phyloP scores from a whole-genome alignment of 2,888 invertebrate species.

The Catocala fraxini region DNA sequence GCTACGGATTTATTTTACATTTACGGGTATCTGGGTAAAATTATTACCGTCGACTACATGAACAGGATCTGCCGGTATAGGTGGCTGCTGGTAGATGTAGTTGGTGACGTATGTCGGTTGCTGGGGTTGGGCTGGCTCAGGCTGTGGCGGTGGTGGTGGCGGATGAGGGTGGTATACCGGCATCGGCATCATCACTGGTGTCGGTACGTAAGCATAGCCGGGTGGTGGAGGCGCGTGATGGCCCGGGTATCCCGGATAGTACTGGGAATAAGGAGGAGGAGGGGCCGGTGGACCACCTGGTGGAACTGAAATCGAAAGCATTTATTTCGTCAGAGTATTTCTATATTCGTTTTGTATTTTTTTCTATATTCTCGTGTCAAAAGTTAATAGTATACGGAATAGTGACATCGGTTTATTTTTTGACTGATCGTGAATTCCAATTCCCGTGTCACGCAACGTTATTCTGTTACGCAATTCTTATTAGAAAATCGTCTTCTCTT shows the following conservation, averaged over 20 bases:
- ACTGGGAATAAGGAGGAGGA: conserved; percentile 44
- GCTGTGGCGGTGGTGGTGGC: conserved; percentile 54
- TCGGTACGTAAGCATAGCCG: conserved; percentile 69
- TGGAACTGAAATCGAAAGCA: conserved; percentile 57
- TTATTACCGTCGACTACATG: conserved; percentile 55
- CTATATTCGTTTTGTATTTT: too few species aligned
- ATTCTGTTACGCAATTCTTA: too few species aligned
- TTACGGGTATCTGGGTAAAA: too few species aligned
- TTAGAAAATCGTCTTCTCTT: too few species aligned
- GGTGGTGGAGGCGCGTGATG: conserved; percentile 49
- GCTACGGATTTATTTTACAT: too few species aligned
- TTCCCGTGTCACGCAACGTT: too few species aligned
- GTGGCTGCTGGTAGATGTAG: conserved; percentile 65
- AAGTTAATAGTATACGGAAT: too few species aligned
- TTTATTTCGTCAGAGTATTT: background rate
- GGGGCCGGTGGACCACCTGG: conserved; percentile 62
- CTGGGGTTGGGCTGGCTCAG: conserved; percentile 45
- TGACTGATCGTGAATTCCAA: too few species aligned
- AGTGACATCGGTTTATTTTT: too few species aligned
- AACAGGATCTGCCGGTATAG: conserved; percentile 43
- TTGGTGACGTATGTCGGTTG: conserved; percentile 73
- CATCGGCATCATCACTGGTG: conserved; percentile 77
- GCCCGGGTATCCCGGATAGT: conserved; percentile 17
- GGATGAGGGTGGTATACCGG: conserved; percentile 64
- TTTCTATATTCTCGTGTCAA: too few species aligned